phyloP scores from a whole-genome alignment of 2,797 vertebrate genomes.

The Clarias pachynema region DNA sequence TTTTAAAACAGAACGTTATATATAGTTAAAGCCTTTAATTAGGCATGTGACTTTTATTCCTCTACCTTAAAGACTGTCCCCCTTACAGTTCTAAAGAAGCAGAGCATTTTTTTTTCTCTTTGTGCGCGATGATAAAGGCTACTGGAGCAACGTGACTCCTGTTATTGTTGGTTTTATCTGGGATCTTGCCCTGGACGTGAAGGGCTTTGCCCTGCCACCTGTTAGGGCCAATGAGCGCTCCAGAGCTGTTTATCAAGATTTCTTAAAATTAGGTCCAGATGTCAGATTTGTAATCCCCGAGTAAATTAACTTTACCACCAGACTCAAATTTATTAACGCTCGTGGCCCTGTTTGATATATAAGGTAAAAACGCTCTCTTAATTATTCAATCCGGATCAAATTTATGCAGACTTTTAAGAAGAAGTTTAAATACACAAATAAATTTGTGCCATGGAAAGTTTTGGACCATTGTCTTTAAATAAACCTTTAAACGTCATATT shows the following conservation, averaged over 20 bases:
- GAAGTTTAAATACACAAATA: not conserved
- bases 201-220: constrained; percentile 65
- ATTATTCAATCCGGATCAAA: not conserved
- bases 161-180: constrained; percentile 64
- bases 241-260: constrained; percentile 52
- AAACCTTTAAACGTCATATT: not conserved
- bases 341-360: not conserved
- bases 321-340: constrained; percentile 8
- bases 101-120: constrained; percentile 53
- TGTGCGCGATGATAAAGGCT: constrained; percentile 52
- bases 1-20: constrained; percentile 53
- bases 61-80: constrained; percentile 41
- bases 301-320: constrained; percentile 17
- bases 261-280: constrained; percentile 45
- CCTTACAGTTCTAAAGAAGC: constrained; percentile 56
- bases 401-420: not conserved
- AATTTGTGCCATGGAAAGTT: not conserved
- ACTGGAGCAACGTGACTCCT: constrained; percentile 60
- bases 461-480: not conserved
- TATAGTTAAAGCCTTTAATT: constrained; percentile 41
- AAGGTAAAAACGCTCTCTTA: not conserved
- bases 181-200: constrained; percentile 61
- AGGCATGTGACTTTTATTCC: constrained; percentile 44
- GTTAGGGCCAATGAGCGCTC: constrained; percentile 49
- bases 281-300: constrained; percentile 50